Conservation (phyloP, 2,888 invertebrate genomes). For the Tanypteryx hageni region DNA sequence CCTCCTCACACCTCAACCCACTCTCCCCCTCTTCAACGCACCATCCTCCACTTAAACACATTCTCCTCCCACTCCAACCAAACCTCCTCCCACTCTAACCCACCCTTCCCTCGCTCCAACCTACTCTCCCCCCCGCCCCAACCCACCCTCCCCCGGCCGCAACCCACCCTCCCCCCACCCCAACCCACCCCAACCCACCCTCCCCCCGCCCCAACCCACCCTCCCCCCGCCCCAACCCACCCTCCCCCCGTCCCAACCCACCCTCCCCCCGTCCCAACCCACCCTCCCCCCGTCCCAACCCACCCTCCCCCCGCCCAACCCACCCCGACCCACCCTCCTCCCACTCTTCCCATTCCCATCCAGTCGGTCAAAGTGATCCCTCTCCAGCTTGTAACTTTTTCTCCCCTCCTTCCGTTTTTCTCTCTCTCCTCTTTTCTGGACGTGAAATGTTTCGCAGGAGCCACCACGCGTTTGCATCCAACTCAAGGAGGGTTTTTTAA, state of each 20-base stretch:
- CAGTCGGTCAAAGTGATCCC: background rate
- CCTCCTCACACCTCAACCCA: background rate
- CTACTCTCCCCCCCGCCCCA: too few relatives aligned
- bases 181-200: background rate
- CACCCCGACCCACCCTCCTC: background rate
- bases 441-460: conserved; percentile 26
- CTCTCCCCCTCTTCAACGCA: background rate
- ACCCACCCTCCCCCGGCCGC: too few relatives aligned
- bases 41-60: background rate
- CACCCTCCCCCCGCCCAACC: background rate
- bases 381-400: background rate
- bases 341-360: background rate
- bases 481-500: background rate
- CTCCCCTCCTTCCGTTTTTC: background rate
- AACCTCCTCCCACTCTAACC: too few relatives aligned
- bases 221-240: background rate
- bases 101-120: background rate
- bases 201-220: background rate
- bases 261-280: too few relatives aligned
- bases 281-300: too few relatives aligned
- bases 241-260: background rate
- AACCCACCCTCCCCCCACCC: background rate
- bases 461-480: background rate
- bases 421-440: background rate
- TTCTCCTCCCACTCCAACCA: too few relatives aligned